Percentiles rank a stretch among this genome's conserved stretches.
Evolutionary conservation across 2,113 vertebrate genomes (phyloP).

Genomic region (Tetrax tetrax): DNA sequence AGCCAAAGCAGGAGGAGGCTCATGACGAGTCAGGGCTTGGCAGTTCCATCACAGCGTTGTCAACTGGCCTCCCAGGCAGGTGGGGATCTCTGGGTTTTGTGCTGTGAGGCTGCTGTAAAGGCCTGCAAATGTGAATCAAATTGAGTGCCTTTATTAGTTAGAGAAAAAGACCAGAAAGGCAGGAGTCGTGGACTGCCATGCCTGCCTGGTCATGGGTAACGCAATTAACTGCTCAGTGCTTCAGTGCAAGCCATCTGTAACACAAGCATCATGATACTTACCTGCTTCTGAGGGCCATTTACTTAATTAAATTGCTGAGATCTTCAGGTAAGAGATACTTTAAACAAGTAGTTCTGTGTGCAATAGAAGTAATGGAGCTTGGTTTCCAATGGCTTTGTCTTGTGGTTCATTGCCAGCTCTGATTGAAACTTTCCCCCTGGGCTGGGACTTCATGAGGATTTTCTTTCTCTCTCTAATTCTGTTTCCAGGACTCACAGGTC

Average conservation of each 20-base stretch:
- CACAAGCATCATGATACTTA: slow-evolving; percentile 20
- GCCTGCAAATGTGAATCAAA: background rate
- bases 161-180: background rate
- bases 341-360: slow-evolving; percentile 9
- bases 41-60: background rate
- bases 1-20: background rate
- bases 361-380: slow-evolving; percentile 34
- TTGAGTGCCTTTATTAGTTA: background rate
- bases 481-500: background rate
- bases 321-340: slow-evolving; percentile 26
- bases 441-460: background rate
- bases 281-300: slow-evolving; percentile 45
- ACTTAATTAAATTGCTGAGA: slow-evolving; percentile 59
- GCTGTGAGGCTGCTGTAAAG: background rate
- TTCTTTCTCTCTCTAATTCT: background rate
- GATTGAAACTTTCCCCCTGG: slow-evolving; percentile 29
- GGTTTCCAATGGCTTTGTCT: slow-evolving; percentile 34
- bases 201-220: background rate
- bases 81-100: background rate
- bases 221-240: slow-evolving; percentile 23
- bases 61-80: background rate
- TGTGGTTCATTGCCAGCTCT: slow-evolving; percentile 39
- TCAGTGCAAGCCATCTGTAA: background rate
- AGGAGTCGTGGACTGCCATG: background rate
- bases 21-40: background rate